Conservation (phyloP, 2,797 vertebrate species). For the Lutra lutra region DNA sequence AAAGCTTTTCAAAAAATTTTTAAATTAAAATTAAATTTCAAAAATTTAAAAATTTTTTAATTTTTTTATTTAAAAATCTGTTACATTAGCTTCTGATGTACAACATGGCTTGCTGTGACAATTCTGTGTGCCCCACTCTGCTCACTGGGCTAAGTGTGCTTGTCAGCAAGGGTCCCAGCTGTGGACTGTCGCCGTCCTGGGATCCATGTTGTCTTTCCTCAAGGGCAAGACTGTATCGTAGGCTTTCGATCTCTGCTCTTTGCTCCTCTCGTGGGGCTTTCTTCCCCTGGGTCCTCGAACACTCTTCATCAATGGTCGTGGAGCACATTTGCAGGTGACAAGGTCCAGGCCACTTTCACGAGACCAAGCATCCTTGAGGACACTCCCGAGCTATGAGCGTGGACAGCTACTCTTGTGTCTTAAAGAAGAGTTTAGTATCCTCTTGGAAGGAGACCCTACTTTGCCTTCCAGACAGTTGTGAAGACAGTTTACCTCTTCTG, state of each 20-base stretch:
- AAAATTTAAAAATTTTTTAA: background rate
- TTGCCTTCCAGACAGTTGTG: background rate
- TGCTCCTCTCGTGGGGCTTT: background rate
- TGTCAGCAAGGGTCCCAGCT: background rate
- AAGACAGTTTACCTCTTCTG: background rate
- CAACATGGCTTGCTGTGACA: accelerated
- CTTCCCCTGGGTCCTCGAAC: background rate
- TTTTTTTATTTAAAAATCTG: background rate
- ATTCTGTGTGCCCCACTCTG: accelerated
- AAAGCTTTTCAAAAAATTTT: too few relatives aligned
- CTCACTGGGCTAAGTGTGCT: background rate
- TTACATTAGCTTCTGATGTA: background rate
- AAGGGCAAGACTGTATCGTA: background rate
- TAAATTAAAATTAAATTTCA: too few relatives aligned
- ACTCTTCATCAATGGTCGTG: background rate
- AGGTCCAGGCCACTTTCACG: background rate
- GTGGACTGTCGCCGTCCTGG: background rate
- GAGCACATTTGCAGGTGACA: background rate
- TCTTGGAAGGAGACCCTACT: background rate
- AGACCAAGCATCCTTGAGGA: background rate
- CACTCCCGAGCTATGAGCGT: background rate
- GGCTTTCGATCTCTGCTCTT: conserved; percentile 40
- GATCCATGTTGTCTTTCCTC: background rate
- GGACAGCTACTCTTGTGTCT: background rate
- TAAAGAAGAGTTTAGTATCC: background rate